Percentiles rank a stretch among this genome's conserved stretches.
These are phyloP conservation scores for Onychomys leucogaster DNA, from an alignment of 2,797 vertebrate genomes.

Conservation along the genomic window DNA sequence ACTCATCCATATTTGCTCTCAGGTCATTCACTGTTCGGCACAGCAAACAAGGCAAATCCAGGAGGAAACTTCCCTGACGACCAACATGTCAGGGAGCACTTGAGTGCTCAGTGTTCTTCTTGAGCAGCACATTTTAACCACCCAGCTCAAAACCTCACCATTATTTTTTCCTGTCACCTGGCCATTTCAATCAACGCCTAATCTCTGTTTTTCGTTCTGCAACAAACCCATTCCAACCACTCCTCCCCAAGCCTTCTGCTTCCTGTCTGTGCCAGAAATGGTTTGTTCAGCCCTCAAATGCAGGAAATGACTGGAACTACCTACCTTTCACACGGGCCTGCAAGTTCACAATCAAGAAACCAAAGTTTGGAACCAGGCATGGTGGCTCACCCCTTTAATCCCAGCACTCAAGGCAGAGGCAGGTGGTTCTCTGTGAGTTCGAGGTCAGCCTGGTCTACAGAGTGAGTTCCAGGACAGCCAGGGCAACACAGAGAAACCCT, in stretches of 20 bases:
- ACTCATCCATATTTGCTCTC: slow-evolving; percentile 44
- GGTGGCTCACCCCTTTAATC: too few species aligned
- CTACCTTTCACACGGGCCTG: background rate
- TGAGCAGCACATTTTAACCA: background rate
- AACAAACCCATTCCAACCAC: background rate
- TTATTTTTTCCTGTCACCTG: slow-evolving; percentile 33
- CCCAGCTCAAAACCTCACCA: background rate
- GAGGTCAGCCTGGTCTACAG: background rate
- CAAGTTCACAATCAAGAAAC: slow-evolving; percentile 51
- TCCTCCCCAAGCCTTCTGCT: slow-evolving; percentile 4
- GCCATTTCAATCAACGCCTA: slow-evolving; percentile 54
- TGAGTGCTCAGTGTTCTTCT: background rate
- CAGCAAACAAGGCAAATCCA: slow-evolving; percentile 12
- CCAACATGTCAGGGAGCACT: background rate
- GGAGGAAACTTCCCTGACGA: background rate
- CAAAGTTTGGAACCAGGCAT: background rate
- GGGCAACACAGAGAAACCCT: background rate
- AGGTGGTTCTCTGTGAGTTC: background rate
- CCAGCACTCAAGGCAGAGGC: background rate
- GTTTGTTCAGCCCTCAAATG: background rate
- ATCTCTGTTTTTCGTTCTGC: slow-evolving; percentile 1
- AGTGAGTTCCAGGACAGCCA: background rate
- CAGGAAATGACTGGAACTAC: slow-evolving; percentile 34
- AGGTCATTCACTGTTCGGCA: slow-evolving; percentile 36
- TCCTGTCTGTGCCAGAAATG: slow-evolving; percentile 48